Evolutionary conservation across 2,888 invertebrate species (phyloP).

Genomic region (Luperina nickerlii): DNA sequence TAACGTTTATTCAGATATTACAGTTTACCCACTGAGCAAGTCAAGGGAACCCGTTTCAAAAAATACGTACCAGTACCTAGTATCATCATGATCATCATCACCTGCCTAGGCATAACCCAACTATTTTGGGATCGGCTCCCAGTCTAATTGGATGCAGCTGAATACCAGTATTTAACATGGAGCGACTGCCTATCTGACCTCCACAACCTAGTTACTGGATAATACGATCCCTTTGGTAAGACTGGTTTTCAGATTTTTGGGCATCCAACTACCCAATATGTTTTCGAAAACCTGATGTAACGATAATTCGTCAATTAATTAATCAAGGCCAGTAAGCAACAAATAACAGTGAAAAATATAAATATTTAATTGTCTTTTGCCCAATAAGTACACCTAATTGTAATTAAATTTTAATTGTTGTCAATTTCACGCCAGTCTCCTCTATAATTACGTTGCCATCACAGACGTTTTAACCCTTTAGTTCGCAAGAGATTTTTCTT

Average conservation of each 20-base stretch:
- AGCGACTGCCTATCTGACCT: neutral
- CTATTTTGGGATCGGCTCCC: neutral
- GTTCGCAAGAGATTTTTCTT: too few relatives aligned
- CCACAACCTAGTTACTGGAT: neutral
- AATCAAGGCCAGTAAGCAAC: neutral
- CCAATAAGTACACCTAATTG: neutral
- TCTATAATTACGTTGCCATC: conserved; percentile 5
- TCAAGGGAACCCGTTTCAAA: neutral
- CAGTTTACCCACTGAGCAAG: neutral
- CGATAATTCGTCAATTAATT: neutral
- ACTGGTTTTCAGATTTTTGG: neutral
- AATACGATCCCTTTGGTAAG: neutral
- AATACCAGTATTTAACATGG: neutral
- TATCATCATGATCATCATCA: too few relatives aligned
- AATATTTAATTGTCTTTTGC: neutral
- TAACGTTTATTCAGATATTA: neutral
- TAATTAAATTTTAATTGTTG: conserved; percentile 32
- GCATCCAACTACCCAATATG: neutral
- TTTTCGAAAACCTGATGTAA: neutral
- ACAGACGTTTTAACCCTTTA: neutral
- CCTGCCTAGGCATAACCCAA: too few relatives aligned
- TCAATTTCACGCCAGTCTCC: conserved; percentile 12
- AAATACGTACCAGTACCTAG: neutral
- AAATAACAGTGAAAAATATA: neutral
- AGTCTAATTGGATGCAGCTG: neutral